phyloP scores from a whole-genome alignment of 2,797 vertebrate genomes.

The Protosalanx chinensis region DNA sequence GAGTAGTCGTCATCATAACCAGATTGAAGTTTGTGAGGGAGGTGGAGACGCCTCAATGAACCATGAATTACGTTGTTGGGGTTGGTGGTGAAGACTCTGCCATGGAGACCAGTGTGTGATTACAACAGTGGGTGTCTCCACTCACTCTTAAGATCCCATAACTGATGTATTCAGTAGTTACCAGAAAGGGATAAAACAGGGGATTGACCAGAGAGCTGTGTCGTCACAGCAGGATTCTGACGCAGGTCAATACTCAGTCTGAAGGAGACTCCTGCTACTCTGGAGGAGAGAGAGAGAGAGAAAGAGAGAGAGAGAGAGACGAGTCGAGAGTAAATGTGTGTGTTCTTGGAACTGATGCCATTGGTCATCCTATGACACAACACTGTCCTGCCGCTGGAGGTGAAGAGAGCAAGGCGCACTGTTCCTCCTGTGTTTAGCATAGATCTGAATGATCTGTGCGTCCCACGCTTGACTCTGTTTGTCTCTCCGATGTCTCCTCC shows the following conservation, averaged over 20 bases:
- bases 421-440: constrained; percentile 9
- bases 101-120: constrained; percentile 54
- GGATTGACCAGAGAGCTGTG: constrained; percentile 47
- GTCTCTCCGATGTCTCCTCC: constrained; percentile 13
- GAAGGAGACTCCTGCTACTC: constrained; percentile 6
- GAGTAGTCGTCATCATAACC: constrained; percentile 45
- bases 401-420: constrained; percentile 1
- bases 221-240: constrained; percentile 43
- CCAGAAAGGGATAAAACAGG: constrained; percentile 37
- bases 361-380: constrained; percentile 1
- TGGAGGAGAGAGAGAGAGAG: constrained; percentile 16
- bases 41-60: constrained; percentile 40
- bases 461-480: neutral
- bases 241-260: constrained; percentile 37
- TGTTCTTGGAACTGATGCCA: constrained; percentile 43
- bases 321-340: neutral
- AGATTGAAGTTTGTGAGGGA: constrained; percentile 40
- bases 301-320: neutral
- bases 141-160: constrained; percentile 33
- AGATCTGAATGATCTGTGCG: neutral
- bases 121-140: constrained; percentile 44
- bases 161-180: constrained; percentile 31
- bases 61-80: constrained; percentile 67
- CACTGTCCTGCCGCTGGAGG: neutral
- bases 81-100: constrained; percentile 62